These are phyloP conservation scores for Xenopus borealis DNA, from an alignment of 2,113 vertebrate genomes.

Conservation along the genomic window DNA sequence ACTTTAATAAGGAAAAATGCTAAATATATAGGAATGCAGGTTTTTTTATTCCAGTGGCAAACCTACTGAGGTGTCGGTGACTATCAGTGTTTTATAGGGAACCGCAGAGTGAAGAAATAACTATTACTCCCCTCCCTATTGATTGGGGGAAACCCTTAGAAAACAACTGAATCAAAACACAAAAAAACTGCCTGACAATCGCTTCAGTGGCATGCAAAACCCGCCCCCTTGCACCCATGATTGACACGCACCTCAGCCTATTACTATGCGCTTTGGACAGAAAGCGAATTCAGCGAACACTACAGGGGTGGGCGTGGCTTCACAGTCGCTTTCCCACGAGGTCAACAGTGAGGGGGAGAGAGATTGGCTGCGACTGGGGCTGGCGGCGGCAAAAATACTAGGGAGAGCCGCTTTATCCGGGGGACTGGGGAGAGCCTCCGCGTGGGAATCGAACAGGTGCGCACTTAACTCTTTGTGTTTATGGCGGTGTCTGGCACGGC, in stretches of 20 bases:
- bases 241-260: neutral
- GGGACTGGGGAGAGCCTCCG: neutral
- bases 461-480: neutral
- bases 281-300: neutral
- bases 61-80: too few species aligned
- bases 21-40: too few species aligned
- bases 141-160: too few species aligned
- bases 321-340: constrained; percentile 38
- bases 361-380: neutral
- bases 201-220: too few species aligned
- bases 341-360: constrained; percentile 24
- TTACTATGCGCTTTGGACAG: neutral
- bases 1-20: too few species aligned
- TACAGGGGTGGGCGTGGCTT: constrained; percentile 19
- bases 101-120: too few species aligned
- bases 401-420: neutral
- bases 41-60: too few species aligned
- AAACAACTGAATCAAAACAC: too few species aligned
- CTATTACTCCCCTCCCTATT: too few species aligned
- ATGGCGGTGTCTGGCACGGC: too few species aligned
- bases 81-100: too few species aligned
- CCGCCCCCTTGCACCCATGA: neutral
- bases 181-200: too few species aligned
- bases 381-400: neutral
- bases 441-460: neutral